A percentile compares a stretch with the other conserved stretches of the same genome.
phyloP scores from a whole-genome alignment of 2,113 vertebrate genomes.

The Geothlypis trichas region DNA sequence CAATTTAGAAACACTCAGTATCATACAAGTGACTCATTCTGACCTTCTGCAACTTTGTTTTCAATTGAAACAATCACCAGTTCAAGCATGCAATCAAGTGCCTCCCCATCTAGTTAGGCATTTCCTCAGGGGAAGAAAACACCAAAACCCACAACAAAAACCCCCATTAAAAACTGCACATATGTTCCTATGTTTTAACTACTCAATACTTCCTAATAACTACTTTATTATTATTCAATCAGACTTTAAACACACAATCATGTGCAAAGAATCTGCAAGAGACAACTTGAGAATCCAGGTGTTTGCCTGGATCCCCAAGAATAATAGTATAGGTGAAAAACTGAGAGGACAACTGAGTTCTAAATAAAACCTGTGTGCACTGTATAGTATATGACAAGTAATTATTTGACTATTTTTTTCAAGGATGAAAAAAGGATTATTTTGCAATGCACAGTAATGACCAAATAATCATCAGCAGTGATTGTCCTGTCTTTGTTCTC shows the following conservation, averaged over 20 bases:
- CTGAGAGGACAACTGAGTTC: background rate
- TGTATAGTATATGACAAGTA: background rate
- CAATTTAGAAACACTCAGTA: background rate
- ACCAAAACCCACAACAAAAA: background rate
- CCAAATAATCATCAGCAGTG: background rate
- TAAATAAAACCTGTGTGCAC: background rate
- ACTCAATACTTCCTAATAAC: background rate
- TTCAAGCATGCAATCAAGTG: background rate
- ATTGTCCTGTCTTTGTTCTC: background rate
- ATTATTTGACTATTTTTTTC: background rate
- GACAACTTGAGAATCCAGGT: background rate
- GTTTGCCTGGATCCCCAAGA: background rate
- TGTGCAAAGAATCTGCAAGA: background rate
- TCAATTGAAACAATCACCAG: background rate
- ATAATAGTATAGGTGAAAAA: background rate
- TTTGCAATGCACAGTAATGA: background rate
- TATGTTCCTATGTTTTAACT: background rate
- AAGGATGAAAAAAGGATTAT: background rate
- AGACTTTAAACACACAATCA: background rate
- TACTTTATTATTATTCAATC: background rate
- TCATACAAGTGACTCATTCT: background rate
- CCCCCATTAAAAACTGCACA: rapidly evolving
- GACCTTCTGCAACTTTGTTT: background rate
- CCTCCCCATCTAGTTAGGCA: background rate
- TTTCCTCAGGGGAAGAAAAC: background rate